Base-by-base conservation (phyloP, 2,888 invertebrate genomes). In the Drosophila atroscutellata region DNA sequence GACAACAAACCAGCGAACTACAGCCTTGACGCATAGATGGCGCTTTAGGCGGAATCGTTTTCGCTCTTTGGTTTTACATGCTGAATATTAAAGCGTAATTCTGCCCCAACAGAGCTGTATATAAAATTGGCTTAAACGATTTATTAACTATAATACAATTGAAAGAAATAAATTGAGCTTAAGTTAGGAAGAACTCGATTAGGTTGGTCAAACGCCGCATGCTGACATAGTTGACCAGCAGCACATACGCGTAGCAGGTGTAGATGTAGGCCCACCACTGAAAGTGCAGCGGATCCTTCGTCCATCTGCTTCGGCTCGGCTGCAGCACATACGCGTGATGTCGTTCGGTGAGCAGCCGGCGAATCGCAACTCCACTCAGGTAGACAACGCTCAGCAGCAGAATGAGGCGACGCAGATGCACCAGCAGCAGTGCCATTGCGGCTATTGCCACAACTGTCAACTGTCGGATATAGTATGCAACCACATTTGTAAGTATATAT, bases 251-350 rank as follows among this genome's bases (percentile, higher is more conserved):
- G 51, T 93, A 93, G 59, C 90, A 91, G 57, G 91, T 91, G 69
- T 93, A 93, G 42, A 93, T 91, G 70, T 92, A 92, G 32, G 90
- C 92, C 93, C 92, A 93, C 89, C 91, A 91, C 60, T 93, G 93
- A 77, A 93, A 90, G 75, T 93, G 92, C 56, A 91, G 66, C 58
- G 91, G 90, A 72, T 91, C 91, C 58, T 78, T 80, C 2, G 60
- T n/a, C 71, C 77, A 80, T 26, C 63, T 58, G 42, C 60, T 69
- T 34, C 90, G 83, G 56, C 90, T 85, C 61, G 89, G 75, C 60
- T 89, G 92, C 73, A 91, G 70, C 51, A 85, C 68, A 72, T 91
- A 83, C 45, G 83, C 80, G 55, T 90, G 89, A 55, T 91, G 91
- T 1, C 89, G 83, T 51, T 91, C 92, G 51, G 76, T 87, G 66